Evolutionary conservation across 2,113 vertebrate genomes (phyloP), one percentile per base, ranked within the genome.

Genomic region (Anhinga anhinga): DNA sequence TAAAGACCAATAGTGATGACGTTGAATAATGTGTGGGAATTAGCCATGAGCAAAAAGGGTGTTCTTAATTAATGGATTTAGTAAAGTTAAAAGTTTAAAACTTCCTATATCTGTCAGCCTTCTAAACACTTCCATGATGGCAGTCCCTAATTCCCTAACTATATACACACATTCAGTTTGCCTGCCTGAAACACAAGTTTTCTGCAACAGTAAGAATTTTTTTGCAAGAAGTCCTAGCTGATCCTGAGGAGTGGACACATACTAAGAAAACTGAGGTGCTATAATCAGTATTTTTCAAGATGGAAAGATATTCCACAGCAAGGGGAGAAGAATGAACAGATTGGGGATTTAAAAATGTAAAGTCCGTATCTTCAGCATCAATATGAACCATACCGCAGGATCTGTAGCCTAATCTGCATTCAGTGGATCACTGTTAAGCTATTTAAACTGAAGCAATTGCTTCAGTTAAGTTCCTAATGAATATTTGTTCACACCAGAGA

Each of bases 401-500:
- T 80, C 63, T 44, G 21, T 34, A 86, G 70, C 38, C 36, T 88
- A 67, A 84, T 90, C 88, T 95, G 61, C 69, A 95, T 94, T 84
- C 80, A 84, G 15, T 44, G 14, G 42, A 73, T 71, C 42, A 8
- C 63, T 44, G 14, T 71, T 81, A 70, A 93, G 47, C 56, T 81
- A 50, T 92, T 92, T 86, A 91, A 90, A 90, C 79, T 55, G 42
- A 95, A 74, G 55, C 29, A 86, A 92, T 93, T 81, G 52, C 58
- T 86, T 74, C 69, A 93, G 63, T 93, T 93, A 83, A 74, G 61
- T 52, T 82, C 50, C 55, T 94, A 93, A 90, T 90, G 90, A 83
- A 86, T 86, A 93, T 90, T 86, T 92, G 78, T 80, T 93, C 79
- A 83, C 71, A 90, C 38, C 71, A 96, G 58, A 62, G 90, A 81